Percentiles rank a stretch among this genome's conserved stretches.
phyloP scores from a whole-genome alignment of 2,888 invertebrate genomes.

The Temnothorax ravouxi region DNA sequence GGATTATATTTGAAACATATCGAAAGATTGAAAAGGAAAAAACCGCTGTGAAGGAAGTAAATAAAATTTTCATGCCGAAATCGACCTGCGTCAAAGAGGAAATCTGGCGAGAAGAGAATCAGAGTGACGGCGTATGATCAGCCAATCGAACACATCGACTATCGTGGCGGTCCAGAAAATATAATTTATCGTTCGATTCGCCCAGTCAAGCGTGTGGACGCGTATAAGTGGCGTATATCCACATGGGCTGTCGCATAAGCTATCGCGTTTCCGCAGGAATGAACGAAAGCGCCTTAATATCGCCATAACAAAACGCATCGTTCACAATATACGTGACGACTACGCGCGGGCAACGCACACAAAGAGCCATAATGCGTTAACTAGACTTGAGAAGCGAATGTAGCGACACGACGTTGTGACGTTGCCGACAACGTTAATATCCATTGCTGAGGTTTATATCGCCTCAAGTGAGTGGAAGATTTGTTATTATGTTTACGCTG shows the following conservation, averaged over 20 bases:
- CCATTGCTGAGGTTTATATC: slow-evolving; percentile 59
- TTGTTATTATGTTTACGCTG: slow-evolving; percentile 70
- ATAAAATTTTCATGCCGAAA: slow-evolving; percentile 22
- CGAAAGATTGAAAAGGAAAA: neutral
- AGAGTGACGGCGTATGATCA: slow-evolving; percentile 16
- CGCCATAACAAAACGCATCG: slow-evolving; percentile 76
- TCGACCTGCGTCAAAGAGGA: slow-evolving; percentile 14
- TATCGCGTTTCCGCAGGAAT: slow-evolving; percentile 85
- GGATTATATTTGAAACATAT: neutral
- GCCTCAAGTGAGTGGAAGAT: slow-evolving; percentile 76
- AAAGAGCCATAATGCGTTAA: slow-evolving; percentile 67
- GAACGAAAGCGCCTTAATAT: slow-evolving; percentile 78
- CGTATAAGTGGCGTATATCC: slow-evolving; percentile 57
- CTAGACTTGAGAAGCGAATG: slow-evolving; percentile 72
- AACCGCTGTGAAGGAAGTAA: neutral
- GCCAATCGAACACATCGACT: slow-evolving; percentile 44
- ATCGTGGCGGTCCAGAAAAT: slow-evolving; percentile 49
- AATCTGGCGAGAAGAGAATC: slow-evolving; percentile 33
- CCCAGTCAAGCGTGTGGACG: slow-evolving; percentile 47
- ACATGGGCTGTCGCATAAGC: slow-evolving; percentile 65
- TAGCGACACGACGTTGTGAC: slow-evolving; percentile 62
- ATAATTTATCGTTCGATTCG: slow-evolving; percentile 60
- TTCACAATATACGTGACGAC: slow-evolving; percentile 49
- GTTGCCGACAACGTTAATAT: slow-evolving; percentile 51
- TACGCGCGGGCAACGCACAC: slow-evolving; percentile 18